Base-by-base conservation (phyloP, 2,888 invertebrate species). In the Helicoverpa assulta region DNA sequence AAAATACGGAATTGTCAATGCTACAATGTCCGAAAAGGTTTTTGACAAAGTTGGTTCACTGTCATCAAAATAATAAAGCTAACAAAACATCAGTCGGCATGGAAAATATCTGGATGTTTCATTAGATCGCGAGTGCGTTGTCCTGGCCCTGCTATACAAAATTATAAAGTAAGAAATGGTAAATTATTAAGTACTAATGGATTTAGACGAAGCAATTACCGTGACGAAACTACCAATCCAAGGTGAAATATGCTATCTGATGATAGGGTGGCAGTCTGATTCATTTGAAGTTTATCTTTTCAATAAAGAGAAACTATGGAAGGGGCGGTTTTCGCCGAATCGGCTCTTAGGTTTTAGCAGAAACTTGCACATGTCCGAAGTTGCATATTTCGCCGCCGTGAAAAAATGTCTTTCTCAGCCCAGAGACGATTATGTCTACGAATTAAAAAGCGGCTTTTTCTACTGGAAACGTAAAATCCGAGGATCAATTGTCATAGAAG, bases 371-470 rank as follows among this genome's bases (percentile, higher is more conserved):
- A 80, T 91, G 76, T 70, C 86, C 53, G 88, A 91, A 81, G 73
- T 70, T 18, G 78, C 83, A 37, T 94, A 94, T 78, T 90, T 84
- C 63, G 72, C 78, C 21, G 88, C 73, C 54, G 70, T 90, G 16
- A 91, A 86, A 71, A 81, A 76, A 60, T 90, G 92, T 74, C 83
- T 94, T 51, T 84, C 91, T 7, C 84, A 90, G 64, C 83, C 87
- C 51, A 87, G 76, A 74, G 82, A 88, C 12, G 83, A 92, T 77
- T 94, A 93, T 66, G 21, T 67, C 2, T 94, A 92, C 54, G 92
- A 94, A 85, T 70, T 94, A 43, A 92, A 89, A 86, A 87, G 88
- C 76, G 93, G 91, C 0, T 92, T 94, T 80, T 93, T 94, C 76
- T 94, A 92, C 70, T 94, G 94, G 94, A 93, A 92, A 83, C 87